Percentiles rank a stretch among this genome's conserved stretches.
Evolutionary conservation across 2,113 vertebrate genomes (phyloP).

Genomic region (Euleptes europaea): DNA sequence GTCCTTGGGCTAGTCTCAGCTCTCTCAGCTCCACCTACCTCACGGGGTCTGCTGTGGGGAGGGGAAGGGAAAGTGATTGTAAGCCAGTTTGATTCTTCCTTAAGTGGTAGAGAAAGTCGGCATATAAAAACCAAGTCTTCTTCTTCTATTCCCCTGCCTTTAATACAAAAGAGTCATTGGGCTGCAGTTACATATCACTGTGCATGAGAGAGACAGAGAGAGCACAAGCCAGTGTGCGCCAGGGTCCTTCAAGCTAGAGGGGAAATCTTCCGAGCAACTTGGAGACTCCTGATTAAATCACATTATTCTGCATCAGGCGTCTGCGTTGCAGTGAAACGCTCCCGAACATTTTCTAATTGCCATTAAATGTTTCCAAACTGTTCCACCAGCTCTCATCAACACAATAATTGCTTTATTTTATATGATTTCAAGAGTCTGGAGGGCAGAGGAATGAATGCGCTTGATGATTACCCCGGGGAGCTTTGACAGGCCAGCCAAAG

Average conservation of each 20-base stretch:
- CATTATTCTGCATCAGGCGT: conserved; percentile 43
- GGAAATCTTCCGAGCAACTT: conserved; percentile 23
- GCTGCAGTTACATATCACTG: not conserved
- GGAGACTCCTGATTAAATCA: conserved; percentile 41
- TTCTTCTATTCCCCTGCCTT: too few species aligned
- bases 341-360: conserved; percentile 54
- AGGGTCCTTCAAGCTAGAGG: conserved; percentile 30
- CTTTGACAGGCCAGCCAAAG: conserved; percentile 28
- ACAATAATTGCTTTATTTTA: conserved; percentile 50
- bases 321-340: conserved; percentile 22
- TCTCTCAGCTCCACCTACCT: too few species aligned
- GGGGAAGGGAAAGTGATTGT: too few species aligned
- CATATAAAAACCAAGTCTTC: too few species aligned
- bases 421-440: conserved; percentile 49
- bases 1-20: too few species aligned
- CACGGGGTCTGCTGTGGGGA: too few species aligned
- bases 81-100: too few species aligned
- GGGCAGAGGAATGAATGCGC: conserved; percentile 27
- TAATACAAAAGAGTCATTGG: not conserved
- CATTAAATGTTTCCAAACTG: conserved; percentile 52
- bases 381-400: conserved; percentile 38
- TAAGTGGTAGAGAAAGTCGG: too few species aligned
- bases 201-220: not conserved
- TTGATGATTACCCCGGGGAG: conserved; percentile 44
- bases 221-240: not conserved